Evolutionary conservation across 2,888 invertebrate genomes (phyloP).

Genomic region (Meteorus colon): DNA sequence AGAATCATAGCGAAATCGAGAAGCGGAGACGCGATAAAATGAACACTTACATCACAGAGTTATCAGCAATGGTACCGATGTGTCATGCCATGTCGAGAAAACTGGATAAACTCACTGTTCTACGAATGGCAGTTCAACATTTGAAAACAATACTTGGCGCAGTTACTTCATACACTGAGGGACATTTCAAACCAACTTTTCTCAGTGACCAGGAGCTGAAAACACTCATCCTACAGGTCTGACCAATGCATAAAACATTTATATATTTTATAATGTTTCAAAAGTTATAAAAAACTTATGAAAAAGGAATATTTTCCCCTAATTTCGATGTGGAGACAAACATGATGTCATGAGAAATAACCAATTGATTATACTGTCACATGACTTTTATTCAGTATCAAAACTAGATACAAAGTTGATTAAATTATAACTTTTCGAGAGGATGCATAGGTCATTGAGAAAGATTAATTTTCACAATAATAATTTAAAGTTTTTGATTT

Average conservation of each 20-base stretch:
- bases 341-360: too few species aligned
- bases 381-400: too few species aligned
- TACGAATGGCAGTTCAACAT: constrained; percentile 96
- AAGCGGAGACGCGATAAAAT: constrained; percentile 95
- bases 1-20: constrained; percentile 97
- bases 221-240: constrained; percentile 84
- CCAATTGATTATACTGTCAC: too few species aligned
- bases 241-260: constrained; percentile 49
- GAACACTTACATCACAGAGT: constrained; percentile 94
- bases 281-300: too few species aligned
- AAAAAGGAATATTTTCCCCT: too few species aligned
- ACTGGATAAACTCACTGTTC: constrained; percentile 91
- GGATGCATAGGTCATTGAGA: too few species aligned
- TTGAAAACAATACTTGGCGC: constrained; percentile 85
- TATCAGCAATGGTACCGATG: constrained; percentile 94
- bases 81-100: constrained; percentile 95
- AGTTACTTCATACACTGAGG: constrained; percentile 83
- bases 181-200: constrained; percentile 86
- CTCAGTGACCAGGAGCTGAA: constrained; percentile 91
- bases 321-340: too few species aligned
- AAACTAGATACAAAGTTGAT: too few species aligned
- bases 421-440: too few species aligned
- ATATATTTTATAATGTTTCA: too few species aligned
- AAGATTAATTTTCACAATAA: too few species aligned
- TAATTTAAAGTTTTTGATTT: too few species aligned